Conservation (phyloP, 1,140 invertebrate genomes). For the Brachionus paranguensis region DNA sequence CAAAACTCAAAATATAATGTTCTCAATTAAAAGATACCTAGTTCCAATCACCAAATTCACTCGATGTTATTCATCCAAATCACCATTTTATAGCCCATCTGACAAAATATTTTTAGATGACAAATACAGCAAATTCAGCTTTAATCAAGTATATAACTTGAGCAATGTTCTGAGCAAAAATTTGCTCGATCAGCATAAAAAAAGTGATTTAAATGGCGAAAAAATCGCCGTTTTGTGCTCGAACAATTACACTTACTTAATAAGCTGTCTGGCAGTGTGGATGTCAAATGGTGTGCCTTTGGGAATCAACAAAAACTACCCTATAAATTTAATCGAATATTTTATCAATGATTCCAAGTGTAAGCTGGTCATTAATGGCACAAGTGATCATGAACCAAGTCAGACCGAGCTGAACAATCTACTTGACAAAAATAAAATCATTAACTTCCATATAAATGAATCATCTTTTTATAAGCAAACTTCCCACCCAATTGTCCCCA, state of each 20-base stretch:
- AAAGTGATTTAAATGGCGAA: conserved; percentile 25
- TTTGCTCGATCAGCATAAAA: background rate
- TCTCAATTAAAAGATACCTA: background rate
- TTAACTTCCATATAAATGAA: background rate
- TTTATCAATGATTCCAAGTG: conserved; percentile 38
- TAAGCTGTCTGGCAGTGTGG: conserved; percentile 19
- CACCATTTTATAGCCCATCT: background rate
- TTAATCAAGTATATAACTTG: background rate
- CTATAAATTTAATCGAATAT: conserved; percentile 16
- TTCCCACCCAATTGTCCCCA: background rate
- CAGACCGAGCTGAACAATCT: background rate
- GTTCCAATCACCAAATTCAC: background rate
- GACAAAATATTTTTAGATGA: background rate
- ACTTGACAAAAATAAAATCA: background rate
- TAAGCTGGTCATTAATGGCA: conserved; percentile 34
- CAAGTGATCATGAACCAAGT: background rate
- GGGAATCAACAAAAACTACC: conserved; percentile 34
- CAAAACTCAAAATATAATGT: background rate
- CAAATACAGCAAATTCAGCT: background rate
- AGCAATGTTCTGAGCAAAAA: conserved; percentile 2
- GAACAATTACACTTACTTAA: conserved; percentile 39
- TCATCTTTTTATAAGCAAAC: background rate
- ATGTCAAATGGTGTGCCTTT: conserved; percentile 25
- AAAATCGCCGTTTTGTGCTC: conserved; percentile 38
- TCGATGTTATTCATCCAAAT: background rate